Evolutionary conservation across 2,797 vertebrate genomes (phyloP).

Genomic region (Sebastes taczanowskii): DNA sequence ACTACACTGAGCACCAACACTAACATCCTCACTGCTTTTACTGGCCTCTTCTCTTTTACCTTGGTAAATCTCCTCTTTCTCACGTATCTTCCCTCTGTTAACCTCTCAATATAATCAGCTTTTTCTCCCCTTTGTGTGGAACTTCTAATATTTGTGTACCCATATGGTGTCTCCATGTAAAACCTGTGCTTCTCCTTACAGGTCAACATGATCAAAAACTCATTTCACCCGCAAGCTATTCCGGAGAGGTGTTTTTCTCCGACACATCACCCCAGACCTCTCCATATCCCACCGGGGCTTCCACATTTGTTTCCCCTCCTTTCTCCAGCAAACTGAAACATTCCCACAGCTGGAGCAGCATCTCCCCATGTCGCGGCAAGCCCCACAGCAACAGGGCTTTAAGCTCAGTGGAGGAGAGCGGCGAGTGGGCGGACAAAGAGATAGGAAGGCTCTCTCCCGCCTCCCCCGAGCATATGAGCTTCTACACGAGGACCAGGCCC

Average conservation of each 20-base stretch:
- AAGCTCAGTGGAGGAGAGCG: constrained; percentile 70
- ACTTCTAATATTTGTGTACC: not conserved
- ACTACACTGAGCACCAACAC: constrained; percentile 98
- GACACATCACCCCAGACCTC: constrained; percentile 83
- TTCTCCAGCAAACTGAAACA: constrained; percentile 79
- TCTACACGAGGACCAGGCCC: constrained; percentile 70
- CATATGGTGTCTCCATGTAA: not conserved
- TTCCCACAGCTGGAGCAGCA: constrained; percentile 69
- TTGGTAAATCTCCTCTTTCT: constrained; percentile 90
- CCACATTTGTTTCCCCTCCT: constrained; percentile 77
- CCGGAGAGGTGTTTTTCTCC: constrained; percentile 76
- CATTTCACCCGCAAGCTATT: constrained; percentile 83
- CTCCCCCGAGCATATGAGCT: constrained; percentile 46
- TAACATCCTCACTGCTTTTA: constrained; percentile 96
- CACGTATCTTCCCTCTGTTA: constrained; percentile 77
- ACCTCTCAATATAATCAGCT: constrained; percentile 32
- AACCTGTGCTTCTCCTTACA: constrained; percentile 58
- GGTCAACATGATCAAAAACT: constrained; percentile 84
- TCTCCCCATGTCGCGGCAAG: constrained; percentile 60
- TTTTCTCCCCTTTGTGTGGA: not conserved
- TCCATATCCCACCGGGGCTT: constrained; percentile 81
- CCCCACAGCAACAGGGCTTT: constrained; percentile 69
- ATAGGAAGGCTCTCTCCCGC: constrained; percentile 45
- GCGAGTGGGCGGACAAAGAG: constrained; percentile 68
- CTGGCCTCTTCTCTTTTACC: constrained; percentile 95